Conservation (phyloP, 2,888 invertebrate genomes). For the Poecilus cupreus region DNA sequence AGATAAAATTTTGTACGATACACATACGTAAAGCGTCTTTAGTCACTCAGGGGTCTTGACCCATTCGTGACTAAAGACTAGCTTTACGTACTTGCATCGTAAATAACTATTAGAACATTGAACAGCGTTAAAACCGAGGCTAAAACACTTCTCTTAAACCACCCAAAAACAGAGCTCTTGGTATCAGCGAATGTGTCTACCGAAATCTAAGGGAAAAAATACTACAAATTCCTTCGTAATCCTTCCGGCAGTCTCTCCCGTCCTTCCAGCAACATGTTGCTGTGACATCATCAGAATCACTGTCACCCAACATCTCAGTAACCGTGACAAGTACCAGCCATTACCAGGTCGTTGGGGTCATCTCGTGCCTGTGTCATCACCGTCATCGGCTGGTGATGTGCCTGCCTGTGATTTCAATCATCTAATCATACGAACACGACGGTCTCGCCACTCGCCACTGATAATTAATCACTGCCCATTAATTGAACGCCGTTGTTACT, state of each 20-base stretch:
- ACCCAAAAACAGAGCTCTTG: too few relatives aligned
- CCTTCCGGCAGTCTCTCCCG: background rate
- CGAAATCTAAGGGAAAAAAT: too few relatives aligned
- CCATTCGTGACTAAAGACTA: too few relatives aligned
- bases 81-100: too few relatives aligned
- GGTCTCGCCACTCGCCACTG: background rate
- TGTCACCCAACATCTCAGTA: background rate
- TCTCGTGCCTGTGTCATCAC: background rate
- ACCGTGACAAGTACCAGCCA: background rate
- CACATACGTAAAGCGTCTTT: too few relatives aligned
- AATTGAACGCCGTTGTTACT: background rate
- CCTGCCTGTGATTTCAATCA: constrained; percentile 36
- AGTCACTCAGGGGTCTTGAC: too few relatives aligned
- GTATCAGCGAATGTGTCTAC: too few relatives aligned
- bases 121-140: too few relatives aligned
- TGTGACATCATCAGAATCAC: background rate
- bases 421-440: constrained; percentile 37
- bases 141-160: too few relatives aligned
- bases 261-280: background rate
- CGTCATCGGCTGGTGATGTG: background rate
- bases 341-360: background rate
- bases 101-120: too few relatives aligned
- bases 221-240: too few relatives aligned
- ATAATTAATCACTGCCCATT: background rate
- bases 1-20: too few relatives aligned